These are phyloP conservation scores for Toxotes chatareus DNA, from an alignment of 2,113 vertebrate genomes.

Conservation along the genomic window DNA sequence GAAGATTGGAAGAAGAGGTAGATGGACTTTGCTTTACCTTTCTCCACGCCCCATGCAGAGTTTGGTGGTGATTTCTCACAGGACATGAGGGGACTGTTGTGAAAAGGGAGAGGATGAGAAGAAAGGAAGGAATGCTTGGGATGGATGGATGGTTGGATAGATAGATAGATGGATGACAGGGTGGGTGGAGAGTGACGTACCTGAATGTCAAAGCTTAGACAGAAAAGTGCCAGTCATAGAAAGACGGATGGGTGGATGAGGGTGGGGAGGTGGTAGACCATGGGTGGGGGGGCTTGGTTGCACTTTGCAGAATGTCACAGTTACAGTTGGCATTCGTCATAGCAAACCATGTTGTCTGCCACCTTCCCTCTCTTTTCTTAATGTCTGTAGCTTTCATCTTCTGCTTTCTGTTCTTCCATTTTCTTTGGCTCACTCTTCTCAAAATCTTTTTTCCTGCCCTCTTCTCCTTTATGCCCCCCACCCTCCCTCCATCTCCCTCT, in stretches of 20 bases:
- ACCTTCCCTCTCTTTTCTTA: conserved; percentile 12
- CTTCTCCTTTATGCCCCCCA: background rate
- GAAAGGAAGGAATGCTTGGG: background rate
- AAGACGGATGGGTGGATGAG: background rate
- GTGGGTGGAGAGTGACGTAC: background rate
- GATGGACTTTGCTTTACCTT: conserved; percentile 23
- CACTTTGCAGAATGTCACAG: conserved; percentile 42
- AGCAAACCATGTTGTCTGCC: background rate
- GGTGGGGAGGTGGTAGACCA: background rate
- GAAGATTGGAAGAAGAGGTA: background rate
- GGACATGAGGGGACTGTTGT: background rate
- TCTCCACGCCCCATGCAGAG: background rate
- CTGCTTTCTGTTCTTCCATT: conserved; percentile 1
- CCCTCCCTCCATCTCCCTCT: background rate
- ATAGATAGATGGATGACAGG: background rate
- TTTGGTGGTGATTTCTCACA: conserved; percentile 1
- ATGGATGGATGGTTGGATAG: background rate
- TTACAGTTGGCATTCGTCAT: conserved; percentile 27
- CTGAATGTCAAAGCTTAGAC: conserved; percentile 38
- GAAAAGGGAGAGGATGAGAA: background rate
- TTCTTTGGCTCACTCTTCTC: background rate
- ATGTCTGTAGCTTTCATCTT: conserved; percentile 38
- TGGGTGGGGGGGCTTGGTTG: conserved; percentile 3
- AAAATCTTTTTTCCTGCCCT: background rate
- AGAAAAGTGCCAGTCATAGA: conserved; percentile 21